Evolutionary conservation across 2,113 vertebrate species (phyloP).

Genomic region (Eolophus roseicapilla): DNA sequence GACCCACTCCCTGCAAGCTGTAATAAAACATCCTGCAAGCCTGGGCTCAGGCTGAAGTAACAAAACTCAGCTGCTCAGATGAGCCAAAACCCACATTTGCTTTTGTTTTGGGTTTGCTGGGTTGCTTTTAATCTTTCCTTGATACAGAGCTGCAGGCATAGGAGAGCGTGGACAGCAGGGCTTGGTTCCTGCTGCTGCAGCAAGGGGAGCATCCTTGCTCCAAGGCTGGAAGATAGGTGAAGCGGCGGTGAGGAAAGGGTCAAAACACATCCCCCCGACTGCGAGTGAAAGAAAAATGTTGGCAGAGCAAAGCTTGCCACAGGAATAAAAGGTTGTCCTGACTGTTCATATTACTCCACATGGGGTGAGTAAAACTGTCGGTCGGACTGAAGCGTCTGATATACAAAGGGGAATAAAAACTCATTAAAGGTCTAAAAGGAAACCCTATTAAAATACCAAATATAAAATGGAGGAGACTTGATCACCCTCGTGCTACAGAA

Average conservation of each 20-base stretch:
- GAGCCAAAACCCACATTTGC: not conserved
- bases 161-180: not conserved
- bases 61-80: not conserved
- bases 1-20: not conserved
- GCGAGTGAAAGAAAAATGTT: not conserved
- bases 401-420: slow-evolving; percentile 28
- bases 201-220: not conserved
- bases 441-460: slow-evolving; percentile 52
- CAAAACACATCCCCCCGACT: not conserved
- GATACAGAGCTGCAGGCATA: not conserved
- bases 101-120: not conserved
- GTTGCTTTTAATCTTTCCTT: not conserved
- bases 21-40: not conserved
- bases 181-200: not conserved
- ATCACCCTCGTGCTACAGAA: not conserved
- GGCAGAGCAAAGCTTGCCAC: slow-evolving; percentile 17
- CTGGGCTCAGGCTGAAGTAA: not conserved
- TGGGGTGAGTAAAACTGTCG: slow-evolving; percentile 51
- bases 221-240: not conserved
- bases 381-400: slow-evolving; percentile 5
- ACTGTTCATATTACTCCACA: slow-evolving; percentile 9
- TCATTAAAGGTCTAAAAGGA: slow-evolving; percentile 41
- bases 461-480: slow-evolving; percentile 2
- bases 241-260: not conserved
- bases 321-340: slow-evolving; percentile 24